Evolutionary conservation across 2,113 vertebrate genomes (phyloP).

Genomic region (Leucopsar rothschildi): DNA sequence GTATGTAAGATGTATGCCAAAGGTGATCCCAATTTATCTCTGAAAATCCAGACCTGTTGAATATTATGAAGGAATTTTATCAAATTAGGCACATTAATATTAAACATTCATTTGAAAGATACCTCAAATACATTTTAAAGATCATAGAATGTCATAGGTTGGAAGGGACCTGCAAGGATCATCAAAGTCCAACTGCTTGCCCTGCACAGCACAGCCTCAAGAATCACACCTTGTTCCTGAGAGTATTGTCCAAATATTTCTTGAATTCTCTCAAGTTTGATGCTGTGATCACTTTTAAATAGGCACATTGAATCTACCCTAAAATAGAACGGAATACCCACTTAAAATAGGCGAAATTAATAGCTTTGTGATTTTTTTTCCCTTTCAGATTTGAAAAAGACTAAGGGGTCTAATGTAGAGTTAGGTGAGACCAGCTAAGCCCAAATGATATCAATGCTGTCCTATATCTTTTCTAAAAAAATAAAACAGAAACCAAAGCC

Average conservation of each 20-base stretch:
- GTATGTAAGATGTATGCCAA: neutral
- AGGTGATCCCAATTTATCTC: neutral
- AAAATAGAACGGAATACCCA: neutral
- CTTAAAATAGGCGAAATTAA: neutral
- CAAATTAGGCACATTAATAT: neutral
- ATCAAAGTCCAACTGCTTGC: fast-evolving
- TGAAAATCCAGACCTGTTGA: neutral
- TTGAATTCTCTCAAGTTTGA: neutral
- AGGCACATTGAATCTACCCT: neutral
- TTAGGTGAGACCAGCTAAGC: neutral
- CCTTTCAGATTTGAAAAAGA: neutral
- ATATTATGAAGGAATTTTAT: neutral
- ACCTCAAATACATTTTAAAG: neutral
- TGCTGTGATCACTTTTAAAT: neutral
- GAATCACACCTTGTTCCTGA: neutral
- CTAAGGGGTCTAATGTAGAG: neutral
- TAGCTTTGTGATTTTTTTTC: neutral
- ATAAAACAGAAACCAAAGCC: neutral
- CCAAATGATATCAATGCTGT: neutral
- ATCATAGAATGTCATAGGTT: neutral
- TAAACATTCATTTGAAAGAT: neutral
- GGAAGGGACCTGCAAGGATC: neutral
- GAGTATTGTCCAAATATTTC: neutral
- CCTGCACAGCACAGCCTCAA: neutral
- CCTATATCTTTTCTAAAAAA: neutral